Percentiles rank a stretch among this genome's conserved stretches.
Evolutionary conservation across 2,888 invertebrate species (phyloP).

Genomic region (Heliconius erato): DNA sequence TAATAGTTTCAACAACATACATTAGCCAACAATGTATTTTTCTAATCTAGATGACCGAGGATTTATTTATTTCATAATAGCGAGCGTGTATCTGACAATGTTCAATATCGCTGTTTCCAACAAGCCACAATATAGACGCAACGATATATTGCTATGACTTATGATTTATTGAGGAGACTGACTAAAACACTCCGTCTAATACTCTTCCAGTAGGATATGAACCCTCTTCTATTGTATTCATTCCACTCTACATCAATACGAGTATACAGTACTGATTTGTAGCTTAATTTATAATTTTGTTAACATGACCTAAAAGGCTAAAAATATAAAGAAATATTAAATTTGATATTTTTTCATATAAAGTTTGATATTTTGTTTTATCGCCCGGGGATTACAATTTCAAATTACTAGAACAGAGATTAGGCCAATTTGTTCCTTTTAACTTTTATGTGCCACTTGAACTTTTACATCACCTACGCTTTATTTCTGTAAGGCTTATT

Average conservation of each 20-base stretch:
- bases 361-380: conserved; percentile 16
- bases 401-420: conserved; percentile 18
- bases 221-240: too few relatives aligned
- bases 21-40: neutral
- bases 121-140: conserved; percentile 16
- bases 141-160: neutral
- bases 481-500: neutral
- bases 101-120: conserved; percentile 34
- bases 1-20: neutral
- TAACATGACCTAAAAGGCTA: neutral
- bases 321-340: neutral
- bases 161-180: neutral
- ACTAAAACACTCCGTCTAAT: too few relatives aligned
- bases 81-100: conserved; percentile 39
- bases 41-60: neutral
- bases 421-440: conserved; percentile 21
- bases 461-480: conserved; percentile 3
- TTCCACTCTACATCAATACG: too few relatives aligned
- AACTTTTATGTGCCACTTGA: neutral
- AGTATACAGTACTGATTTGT: too few relatives aligned
- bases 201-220: too few relatives aligned
- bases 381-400: conserved; percentile 4
- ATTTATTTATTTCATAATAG: conserved; percentile 32
- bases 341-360: conserved; percentile 7
- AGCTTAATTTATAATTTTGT: too few relatives aligned